Evolutionary conservation across 2,797 vertebrate species (phyloP), one percentile per base, ranked within the genome.

Genomic region (Tangara arthus): DNA sequence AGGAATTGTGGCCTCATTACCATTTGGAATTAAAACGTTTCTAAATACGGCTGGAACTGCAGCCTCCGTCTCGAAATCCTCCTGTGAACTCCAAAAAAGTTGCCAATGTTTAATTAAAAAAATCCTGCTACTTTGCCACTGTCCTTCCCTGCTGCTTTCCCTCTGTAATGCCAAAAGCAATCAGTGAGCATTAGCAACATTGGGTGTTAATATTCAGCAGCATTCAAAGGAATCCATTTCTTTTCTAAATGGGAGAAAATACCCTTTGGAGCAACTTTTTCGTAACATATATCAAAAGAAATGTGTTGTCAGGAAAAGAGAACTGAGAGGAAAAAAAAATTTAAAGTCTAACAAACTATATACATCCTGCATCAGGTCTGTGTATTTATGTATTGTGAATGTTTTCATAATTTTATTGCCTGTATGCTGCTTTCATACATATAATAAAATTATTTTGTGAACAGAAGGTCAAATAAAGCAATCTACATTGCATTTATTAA

Each of bases 371-470:
- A 95, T 95, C 95, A 95, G 97, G 97, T 97, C 97, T 96, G 94
- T 97, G 97, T 96, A 94, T 96, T 96, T 95, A 96, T 94, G 97
- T 97, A 95, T 97, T 94, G 97, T 97, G 97, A 98, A 97, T 98
- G 97, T 97, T 97, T 97, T 96, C 97, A 97, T 97, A 95, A 96
- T 97, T 97, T 97, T 97, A 95, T 96, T 97, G 97, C 97, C 95
- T 98, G 98, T 98, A 97, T 96, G 98, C 98, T 97, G 98, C 97
- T 98, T 98, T 98, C 97, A 97, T 97, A 98, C 96, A 96, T 97
- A 98, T 94, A 98, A 98, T 98, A 98, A 98, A 98, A 97, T 93
- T 98, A 98, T 98, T 98, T 98, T 98, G 98, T 98, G 98, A 98
- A 97, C 95, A 97, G 96, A 96, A 95, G 92, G 91, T 95, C 76